phyloP scores from a whole-genome alignment of 2,888 invertebrate genomes.

The Drosophila algonquin region DNA sequence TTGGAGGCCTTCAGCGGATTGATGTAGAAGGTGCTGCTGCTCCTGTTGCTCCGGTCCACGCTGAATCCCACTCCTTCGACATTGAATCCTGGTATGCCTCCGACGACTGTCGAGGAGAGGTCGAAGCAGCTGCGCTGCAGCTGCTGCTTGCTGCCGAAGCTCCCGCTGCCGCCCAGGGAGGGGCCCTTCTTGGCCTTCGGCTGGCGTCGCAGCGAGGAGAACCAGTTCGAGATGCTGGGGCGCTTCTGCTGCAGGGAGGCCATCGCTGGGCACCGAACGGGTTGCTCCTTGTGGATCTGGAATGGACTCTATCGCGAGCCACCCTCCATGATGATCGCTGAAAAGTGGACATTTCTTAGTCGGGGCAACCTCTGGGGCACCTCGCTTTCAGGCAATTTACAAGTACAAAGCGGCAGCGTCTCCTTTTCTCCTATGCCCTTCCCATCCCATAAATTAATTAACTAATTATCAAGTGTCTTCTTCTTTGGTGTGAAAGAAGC shows the following conservation, averaged over 20 bases:
- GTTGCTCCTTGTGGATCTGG: conserved; percentile 4
- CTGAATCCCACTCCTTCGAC: background rate
- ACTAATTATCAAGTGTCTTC: conserved; percentile 52
- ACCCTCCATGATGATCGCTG: conserved; percentile 59
- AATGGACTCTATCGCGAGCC: conserved; percentile 40
- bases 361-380: conserved; percentile 6
- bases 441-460: conserved; percentile 51
- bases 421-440: background rate
- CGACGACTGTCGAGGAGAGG: conserved; percentile 51
- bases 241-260: conserved; percentile 86
- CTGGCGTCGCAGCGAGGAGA: conserved; percentile 89
- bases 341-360: conserved; percentile 53
- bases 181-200: conserved; percentile 82
- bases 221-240: conserved; percentile 91
- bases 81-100: conserved; percentile 4
- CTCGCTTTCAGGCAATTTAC: conserved; percentile 57
- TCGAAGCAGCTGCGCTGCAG: conserved; percentile 84
- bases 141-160: conserved; percentile 74
- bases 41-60: conserved; percentile 38
- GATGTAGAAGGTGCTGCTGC: conserved; percentile 82
- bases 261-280: conserved; percentile 48
- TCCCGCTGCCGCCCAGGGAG: conserved; percentile 62
- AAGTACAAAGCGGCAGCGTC: conserved; percentile 56
- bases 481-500: conserved; percentile 10
- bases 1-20: conserved; percentile 45